phyloP scores from a whole-genome alignment of 2,797 vertebrate species.

The Acanthurus tractus region DNA sequence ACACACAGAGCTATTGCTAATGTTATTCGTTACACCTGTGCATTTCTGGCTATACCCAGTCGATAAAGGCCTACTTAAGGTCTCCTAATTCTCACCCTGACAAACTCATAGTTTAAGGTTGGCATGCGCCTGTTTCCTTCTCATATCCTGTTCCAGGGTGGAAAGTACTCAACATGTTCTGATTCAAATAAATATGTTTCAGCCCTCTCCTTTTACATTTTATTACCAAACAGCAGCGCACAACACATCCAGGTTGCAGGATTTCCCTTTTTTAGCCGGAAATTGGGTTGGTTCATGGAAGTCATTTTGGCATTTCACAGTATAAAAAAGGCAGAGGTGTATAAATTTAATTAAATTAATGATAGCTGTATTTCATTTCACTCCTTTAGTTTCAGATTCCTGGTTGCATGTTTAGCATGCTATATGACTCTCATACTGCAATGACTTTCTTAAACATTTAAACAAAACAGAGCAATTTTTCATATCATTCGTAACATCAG shows the following conservation, averaged over 20 bases:
- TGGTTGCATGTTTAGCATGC: neutral
- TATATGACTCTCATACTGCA: neutral
- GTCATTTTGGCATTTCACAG: neutral
- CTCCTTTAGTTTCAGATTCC: neutral
- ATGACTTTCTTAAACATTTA: neutral
- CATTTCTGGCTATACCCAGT: neutral
- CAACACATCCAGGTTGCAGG: neutral
- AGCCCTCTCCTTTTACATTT: neutral
- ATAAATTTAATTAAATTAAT: neutral
- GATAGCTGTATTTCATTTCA: neutral
- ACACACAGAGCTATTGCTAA: slow-evolving; percentile 6
- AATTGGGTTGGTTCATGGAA: neutral
- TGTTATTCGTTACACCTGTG: slow-evolving; percentile 17
- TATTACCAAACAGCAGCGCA: neutral
- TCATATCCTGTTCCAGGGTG: slow-evolving; percentile 2
- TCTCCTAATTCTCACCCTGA: slow-evolving; percentile 4
- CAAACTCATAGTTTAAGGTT: neutral
- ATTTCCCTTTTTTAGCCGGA: neutral
- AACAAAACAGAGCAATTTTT: neutral
- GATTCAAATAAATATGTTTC: neutral
- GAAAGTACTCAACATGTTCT: neutral
- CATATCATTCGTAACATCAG: slow-evolving; percentile 5
- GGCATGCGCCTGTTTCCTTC: neutral
- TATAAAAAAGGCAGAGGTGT: neutral
- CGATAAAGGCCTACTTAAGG: slow-evolving; percentile 5